Evolutionary conservation across 2,888 invertebrate species (phyloP).

Genomic region (Steinernema scapterisci): DNA sequence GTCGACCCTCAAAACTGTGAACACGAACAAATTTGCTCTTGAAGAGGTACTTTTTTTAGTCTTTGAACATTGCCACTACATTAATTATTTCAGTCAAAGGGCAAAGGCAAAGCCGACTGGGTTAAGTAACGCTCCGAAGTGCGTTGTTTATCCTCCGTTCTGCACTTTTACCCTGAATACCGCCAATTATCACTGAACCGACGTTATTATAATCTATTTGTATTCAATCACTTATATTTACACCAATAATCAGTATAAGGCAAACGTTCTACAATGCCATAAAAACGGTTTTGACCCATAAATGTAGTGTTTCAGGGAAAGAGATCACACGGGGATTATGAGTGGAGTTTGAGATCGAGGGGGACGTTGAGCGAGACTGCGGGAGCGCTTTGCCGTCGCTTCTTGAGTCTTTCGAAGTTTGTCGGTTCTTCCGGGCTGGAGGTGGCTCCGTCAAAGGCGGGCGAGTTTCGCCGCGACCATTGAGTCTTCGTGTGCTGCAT

Average conservation of each 20-base stretch:
- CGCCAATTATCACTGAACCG: background rate
- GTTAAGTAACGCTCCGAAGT: background rate
- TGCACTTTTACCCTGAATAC: background rate
- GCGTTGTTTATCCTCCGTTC: background rate
- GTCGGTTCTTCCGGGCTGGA: conserved; percentile 30
- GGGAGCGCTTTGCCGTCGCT: conserved; percentile 56
- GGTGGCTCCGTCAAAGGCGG: conserved; percentile 48
- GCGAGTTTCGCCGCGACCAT: conserved; percentile 58
- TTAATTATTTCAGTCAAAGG: background rate
- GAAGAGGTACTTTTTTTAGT: conserved; percentile 44
- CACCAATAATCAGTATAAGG: conserved; percentile 12
- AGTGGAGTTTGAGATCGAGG: background rate
- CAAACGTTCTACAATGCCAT: background rate
- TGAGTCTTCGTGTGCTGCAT: conserved; percentile 51
- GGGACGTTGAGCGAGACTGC: conserved; percentile 51
- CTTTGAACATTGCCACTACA: background rate
- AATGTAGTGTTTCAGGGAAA: background rate
- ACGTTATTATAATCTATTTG: too few relatives aligned
- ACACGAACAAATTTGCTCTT: conserved; percentile 63
- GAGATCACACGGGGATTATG: conserved; percentile 4
- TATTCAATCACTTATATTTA: conserved; percentile 4
- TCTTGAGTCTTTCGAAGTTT: conserved; percentile 47
- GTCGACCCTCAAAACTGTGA: conserved; percentile 62
- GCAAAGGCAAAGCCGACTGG: conserved; percentile 18
- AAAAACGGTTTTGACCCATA: background rate